Evolutionary conservation across 1,140 invertebrate genomes (phyloP).

Genomic region (Paracyclopina nana): DNA sequence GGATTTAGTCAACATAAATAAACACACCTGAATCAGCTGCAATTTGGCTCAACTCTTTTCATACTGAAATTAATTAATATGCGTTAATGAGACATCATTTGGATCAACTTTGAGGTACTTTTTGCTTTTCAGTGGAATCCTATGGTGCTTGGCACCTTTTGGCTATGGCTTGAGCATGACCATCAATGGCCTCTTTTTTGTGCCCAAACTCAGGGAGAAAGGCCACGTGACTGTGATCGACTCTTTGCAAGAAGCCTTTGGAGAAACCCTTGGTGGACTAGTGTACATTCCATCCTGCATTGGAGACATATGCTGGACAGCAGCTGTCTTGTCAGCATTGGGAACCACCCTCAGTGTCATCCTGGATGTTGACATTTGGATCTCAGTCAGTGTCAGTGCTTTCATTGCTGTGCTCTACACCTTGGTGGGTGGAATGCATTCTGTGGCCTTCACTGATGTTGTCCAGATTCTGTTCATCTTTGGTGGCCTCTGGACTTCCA

Average conservation of each 20-base stretch:
- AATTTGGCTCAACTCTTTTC: too few relatives aligned
- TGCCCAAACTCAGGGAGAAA: not conserved
- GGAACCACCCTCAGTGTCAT: conserved; percentile 82
- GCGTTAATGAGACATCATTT: too few relatives aligned
- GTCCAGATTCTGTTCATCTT: conserved; percentile 98
- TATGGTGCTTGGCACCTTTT: conserved; percentile 9
- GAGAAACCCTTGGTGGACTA: conserved; percentile 85
- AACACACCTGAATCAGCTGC: too few relatives aligned
- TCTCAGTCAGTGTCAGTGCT: conserved; percentile 80
- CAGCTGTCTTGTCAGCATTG: conserved; percentile 80
- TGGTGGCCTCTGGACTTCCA: conserved; percentile 74
- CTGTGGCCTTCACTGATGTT: conserved; percentile 95
- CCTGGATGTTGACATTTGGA: conserved; percentile 76
- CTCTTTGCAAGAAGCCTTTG: conserved; percentile 86
- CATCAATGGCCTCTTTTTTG: conserved; percentile 5
- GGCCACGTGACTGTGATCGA: conserved; percentile 94
- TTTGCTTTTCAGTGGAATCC: too few relatives aligned
- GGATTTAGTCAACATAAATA: too few relatives aligned
- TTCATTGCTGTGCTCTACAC: conserved; percentile 94
- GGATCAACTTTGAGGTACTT: too few relatives aligned
- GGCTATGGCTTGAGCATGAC: conserved; percentile 10
- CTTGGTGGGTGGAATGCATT: conserved; percentile 87
- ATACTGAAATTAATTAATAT: too few relatives aligned
- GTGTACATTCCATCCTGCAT: conserved; percentile 88
- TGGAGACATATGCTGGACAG: conserved; percentile 94